These are phyloP conservation scores for Bufo bufo DNA, from an alignment of 2,113 vertebrate species.

Conservation along the genomic window DNA sequence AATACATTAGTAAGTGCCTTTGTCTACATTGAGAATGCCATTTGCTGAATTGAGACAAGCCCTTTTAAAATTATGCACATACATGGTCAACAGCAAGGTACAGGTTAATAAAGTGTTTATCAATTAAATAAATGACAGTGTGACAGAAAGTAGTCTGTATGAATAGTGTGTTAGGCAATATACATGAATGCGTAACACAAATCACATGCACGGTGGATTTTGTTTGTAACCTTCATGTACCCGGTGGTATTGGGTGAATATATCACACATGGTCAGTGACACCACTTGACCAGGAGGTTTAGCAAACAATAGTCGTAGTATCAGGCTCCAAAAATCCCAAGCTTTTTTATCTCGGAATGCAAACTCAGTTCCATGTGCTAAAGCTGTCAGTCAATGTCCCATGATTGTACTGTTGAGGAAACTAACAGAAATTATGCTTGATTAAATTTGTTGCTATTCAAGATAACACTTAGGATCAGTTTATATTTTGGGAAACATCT, in stretches of 20 bases:
- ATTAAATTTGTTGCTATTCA: neutral
- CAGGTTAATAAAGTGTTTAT: neutral
- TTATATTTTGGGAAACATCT: neutral
- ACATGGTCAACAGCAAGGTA: neutral
- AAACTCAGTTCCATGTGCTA: neutral
- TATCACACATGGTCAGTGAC: neutral
- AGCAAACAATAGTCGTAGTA: slow-evolving; percentile 19
- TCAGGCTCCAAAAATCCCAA: neutral
- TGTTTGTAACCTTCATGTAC: neutral
- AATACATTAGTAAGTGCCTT: no score
- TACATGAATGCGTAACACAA: neutral
- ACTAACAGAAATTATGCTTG: neutral
- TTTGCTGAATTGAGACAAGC: no score
- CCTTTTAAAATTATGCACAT: neutral
- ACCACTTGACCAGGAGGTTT: slow-evolving; percentile 27
- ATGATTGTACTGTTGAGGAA: neutral
- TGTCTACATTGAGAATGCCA: no score
- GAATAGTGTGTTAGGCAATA: neutral
- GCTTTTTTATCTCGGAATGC: neutral
- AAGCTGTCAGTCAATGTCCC: neutral
- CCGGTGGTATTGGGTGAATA: neutral
- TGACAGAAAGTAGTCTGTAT: neutral
- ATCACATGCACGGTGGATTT: neutral
- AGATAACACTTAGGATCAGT: neutral
- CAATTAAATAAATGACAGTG: neutral